phyloP scores from a whole-genome alignment of 2,113 vertebrate species.

The Pygoscelis antarcticus region DNA sequence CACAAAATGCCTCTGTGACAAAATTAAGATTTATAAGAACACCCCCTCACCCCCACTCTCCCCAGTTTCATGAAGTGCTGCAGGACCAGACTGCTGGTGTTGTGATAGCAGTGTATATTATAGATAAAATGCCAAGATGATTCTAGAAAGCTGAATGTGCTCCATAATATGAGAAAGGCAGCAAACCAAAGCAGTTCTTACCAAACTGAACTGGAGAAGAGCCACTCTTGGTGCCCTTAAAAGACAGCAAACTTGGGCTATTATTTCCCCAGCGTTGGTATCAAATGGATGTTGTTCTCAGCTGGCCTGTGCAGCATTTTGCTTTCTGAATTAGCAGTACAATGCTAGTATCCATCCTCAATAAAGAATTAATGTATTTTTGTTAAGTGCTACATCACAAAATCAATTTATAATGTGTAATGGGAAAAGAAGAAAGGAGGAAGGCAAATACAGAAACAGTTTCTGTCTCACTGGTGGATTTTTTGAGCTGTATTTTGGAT shows the following conservation, averaged over 20 bases:
- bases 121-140: background rate
- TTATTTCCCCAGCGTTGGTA: background rate
- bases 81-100: background rate
- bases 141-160: background rate
- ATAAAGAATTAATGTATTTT: background rate
- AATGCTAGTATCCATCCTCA: background rate
- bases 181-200: background rate
- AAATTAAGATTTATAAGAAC: background rate
- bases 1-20: background rate
- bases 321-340: background rate
- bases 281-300: background rate
- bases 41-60: fast-evolving
- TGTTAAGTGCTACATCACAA: background rate
- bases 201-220: background rate
- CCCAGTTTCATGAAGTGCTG: background rate
- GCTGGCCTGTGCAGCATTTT: background rate
- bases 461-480: background rate
- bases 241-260: background rate
- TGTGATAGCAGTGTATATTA: background rate
- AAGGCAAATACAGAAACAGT: background rate
- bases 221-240: background rate
- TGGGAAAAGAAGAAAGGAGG: background rate
- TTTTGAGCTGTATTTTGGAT: background rate
- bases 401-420: background rate
- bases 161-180: background rate